phyloP scores from a whole-genome alignment of 2,113 vertebrate species.

The Ictidomys tridecemlineatus region DNA sequence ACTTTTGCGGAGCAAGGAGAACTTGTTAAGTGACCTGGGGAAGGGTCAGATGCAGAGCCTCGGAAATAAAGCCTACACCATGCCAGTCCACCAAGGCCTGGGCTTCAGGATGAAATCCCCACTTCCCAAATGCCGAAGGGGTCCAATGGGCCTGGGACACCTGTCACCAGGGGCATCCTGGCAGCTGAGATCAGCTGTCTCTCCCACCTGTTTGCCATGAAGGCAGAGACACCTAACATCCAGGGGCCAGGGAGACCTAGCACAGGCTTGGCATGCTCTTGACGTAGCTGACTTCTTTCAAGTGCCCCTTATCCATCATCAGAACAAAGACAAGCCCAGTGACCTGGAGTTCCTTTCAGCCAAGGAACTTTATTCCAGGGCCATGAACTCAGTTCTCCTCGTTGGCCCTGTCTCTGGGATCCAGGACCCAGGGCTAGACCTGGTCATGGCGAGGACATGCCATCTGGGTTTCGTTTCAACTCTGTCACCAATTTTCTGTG shows the following conservation, averaged over 20 bases:
- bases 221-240: background rate
- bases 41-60: background rate
- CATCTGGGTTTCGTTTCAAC: background rate
- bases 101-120: background rate
- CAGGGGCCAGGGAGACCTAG: background rate
- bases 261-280: background rate
- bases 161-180: background rate
- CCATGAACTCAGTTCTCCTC: background rate
- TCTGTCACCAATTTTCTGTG: background rate
- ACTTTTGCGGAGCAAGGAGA: background rate
- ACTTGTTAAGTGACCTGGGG: background rate
- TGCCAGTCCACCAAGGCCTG: background rate
- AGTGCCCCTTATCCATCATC: background rate
- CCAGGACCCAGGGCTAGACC: background rate
- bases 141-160: background rate
- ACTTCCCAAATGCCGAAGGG: background rate
- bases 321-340: background rate
- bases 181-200: background rate
- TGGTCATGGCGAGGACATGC: accelerated
- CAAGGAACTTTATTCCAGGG: background rate
- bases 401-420: too few relatives aligned
- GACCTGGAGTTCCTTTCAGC: background rate
- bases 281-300: background rate
- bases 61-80: background rate
- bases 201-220: background rate